Evolutionary conservation across 2,797 vertebrate genomes (phyloP), one percentile per base, ranked within the genome.

Genomic region (Miichthys miiuy): DNA sequence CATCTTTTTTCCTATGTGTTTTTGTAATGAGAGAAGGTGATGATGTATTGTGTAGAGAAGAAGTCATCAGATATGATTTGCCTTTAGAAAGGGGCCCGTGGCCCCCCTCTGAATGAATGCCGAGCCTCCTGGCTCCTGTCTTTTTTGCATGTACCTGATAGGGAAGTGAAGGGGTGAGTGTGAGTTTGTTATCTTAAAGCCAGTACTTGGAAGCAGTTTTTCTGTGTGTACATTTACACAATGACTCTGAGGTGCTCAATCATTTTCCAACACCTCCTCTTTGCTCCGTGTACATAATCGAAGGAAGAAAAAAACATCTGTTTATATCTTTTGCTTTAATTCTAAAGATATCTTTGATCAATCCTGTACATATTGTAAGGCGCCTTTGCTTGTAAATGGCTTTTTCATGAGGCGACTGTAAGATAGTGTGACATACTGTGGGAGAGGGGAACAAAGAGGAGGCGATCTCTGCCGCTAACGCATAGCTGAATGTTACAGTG

Each of bases 371-470:
- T 91, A 92, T 13, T 68, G 77, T 84, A 77, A 81, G 73, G 57
- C 52, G 48, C 81, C 65, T 20, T 74, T 82, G 88, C 92, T 92
- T 93, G 91, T 92, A 92, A 90, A 92, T 91, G 88, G 87, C 84
- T 87, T 89, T 81, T 83, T 72, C 71, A 69, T 54, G 30, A 80
- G 75, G 61, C 58, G 21, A 57, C 83, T 91, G 89, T 91, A 88
- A 82, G 72, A 91, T 87, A 82, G 72, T 88, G 84, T 87, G 83
- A 89, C 47, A 84, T 84, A 84, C 68, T 85, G 76, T 62, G 68
- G 75, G 71, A 69, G 71, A 62, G 73, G 80, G 34, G 74, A 75
- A 71, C 47, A 17, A 66, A 48, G 67, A 64, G 71, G 81, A 72
- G 82, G 69, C 9, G 27, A 84, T 76, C 77, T 84, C 84, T 91